Base-by-base conservation (phyloP, 2,113 vertebrate species). In the Hydrolagus affinis region DNA sequence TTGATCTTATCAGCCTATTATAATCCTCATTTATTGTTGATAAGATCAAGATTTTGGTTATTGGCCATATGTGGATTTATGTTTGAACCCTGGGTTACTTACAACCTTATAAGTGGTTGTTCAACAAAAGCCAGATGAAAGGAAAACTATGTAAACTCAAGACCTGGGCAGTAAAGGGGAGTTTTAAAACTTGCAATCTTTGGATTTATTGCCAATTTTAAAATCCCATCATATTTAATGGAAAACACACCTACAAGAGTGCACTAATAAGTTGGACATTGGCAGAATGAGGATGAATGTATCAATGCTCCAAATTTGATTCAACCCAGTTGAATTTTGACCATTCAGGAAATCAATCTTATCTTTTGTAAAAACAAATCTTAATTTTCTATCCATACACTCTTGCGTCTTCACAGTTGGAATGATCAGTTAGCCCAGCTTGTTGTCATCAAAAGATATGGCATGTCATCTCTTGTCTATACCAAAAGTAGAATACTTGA, bases 21-120 rank as follows among this genome's bases (percentile, higher is more conserved):
- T 32, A 74, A 17, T 32, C 14, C 30, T 15, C 12, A 32, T 32
- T 73, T 14, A 73, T 32, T 15, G 15, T 19, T 73, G 71, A 19
- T 74, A 74, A 74, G 6, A 44, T 74, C 12, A 74, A 74, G 70
- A 74, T 19, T 32, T 32, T 74, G 72, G 12, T 74, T 17, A 44
- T 71, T 71, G 70, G 70, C n/a, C 69, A 71, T 70, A 23, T 70
- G 12, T 73, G 71, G 71, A 73, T 73, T 73, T 73, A 73, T 73
- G 12, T 72, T 30, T 30, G 44, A 44, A 44, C 44, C 44, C 44
- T 44, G 44, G 44, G 44, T 44, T 44, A 44, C 44, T 44, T 44
- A 44, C 44, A 44, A 44, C 44, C 44, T 44, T 44, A 44, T 44
- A 44, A 44, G 44, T 44, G 71, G 71, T 14, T 28, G 30, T 72